Base-by-base conservation (phyloP, 2,797 vertebrate genomes). In the Acanthurus lineatus region DNA sequence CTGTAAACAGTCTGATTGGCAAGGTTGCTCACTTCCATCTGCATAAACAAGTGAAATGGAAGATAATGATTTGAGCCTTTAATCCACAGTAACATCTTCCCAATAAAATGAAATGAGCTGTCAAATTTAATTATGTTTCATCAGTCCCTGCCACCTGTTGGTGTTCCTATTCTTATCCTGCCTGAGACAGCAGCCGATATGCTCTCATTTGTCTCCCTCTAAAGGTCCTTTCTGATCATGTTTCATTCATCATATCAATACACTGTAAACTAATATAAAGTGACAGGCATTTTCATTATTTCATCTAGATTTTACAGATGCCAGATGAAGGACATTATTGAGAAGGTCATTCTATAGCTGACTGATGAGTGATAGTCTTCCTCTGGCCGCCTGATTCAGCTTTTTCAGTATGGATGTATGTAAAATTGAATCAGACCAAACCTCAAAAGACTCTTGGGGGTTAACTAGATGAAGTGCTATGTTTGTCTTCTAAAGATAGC, bases 181-280 rank as follows among this genome's bases (percentile, higher is more conserved):
- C 51, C 19, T 71, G 59, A 68, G 20, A 64, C 53, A 20, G 17
- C 45, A 44, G 19, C 38, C 0, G 6, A 85, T 81, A 57, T 0
- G 6, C 65, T 90, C 53, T 88, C 76, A 80, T 93, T 79, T 92
- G 86, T 77, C 87, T 87, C 91, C 90, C 91, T 77, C 93, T 93
- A 68, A 78, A 92, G 91, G 89, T 65, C 52, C 42, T 62, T 70
- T 86, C 67, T 79, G 73, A 83, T 83, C 77, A 62, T 51, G 74
- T 56, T 68, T 60, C 68, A 35, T 51, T 85, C 16, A 53, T 69
- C 40, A 62, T 9, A 49, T 73, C 40, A 54, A 44, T 5, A 16
- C 15, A n/a, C 1, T 67, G 47, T 10, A 48, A 51, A 58, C 9
- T 49, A 53, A 70, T 17, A 57, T 7, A 9, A 14, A 66, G 12